Conservation (phyloP, 2,113 vertebrate genomes). For the Anthoscopus minutus region DNA sequence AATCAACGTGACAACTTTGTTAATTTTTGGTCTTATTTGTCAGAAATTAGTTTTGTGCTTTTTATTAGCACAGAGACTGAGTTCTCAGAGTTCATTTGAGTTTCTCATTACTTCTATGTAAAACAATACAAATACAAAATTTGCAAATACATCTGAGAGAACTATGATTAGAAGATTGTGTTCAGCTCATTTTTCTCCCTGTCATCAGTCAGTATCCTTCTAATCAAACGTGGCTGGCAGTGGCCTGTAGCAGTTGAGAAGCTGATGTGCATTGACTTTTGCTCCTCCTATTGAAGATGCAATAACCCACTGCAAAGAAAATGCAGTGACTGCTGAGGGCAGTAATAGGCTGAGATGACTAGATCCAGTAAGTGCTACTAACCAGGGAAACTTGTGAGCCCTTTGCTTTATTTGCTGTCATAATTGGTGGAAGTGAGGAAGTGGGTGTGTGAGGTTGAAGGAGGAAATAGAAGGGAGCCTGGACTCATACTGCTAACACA, state of each 20-base stretch:
- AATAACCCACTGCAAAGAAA: background rate
- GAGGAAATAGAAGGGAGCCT: background rate
- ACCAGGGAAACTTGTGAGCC: background rate
- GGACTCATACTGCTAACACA: background rate
- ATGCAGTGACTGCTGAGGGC: background rate
- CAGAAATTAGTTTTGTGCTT: background rate
- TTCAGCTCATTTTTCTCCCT: background rate
- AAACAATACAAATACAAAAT: background rate
- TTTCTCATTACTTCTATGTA: background rate
- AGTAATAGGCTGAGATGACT: background rate
- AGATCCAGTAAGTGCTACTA: background rate
- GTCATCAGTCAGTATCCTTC: background rate
- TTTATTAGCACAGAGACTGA: background rate
- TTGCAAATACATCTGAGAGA: background rate
- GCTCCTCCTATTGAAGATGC: background rate
- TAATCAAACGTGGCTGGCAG: background rate
- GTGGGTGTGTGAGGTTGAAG: background rate
- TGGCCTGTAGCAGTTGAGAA: background rate
- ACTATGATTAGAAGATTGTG: background rate
- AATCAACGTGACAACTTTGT: background rate
- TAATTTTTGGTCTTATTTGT: background rate
- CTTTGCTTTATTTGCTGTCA: background rate
- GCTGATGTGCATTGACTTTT: background rate
- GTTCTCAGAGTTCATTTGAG: background rate
- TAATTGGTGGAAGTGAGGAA: background rate